A percentile compares a stretch with the other conserved stretches of the same genome.
Evolutionary conservation across 2,797 vertebrate genomes (phyloP).

Genomic region (Rhincodon typus): DNA sequence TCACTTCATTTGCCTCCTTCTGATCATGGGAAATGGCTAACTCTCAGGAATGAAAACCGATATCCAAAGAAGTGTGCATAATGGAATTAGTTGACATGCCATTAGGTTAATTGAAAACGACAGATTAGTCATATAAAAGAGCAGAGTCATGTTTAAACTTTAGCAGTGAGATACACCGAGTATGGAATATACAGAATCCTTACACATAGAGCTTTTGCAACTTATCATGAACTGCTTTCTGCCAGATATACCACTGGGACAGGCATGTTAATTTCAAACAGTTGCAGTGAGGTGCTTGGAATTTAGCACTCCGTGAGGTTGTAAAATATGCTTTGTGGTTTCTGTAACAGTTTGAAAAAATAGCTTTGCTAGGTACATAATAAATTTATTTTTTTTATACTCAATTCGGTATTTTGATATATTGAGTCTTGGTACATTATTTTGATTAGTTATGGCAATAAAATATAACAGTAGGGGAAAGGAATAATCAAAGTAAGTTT

Average conservation of each 20-base stretch:
- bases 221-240: slow-evolving; percentile 54
- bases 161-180: not conserved
- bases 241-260: slow-evolving; percentile 55
- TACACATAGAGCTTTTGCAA: slow-evolving; percentile 46
- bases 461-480: slow-evolving; percentile 46
- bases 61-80: slow-evolving; percentile 19
- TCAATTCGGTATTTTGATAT: slow-evolving; percentile 50
- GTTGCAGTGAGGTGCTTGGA: slow-evolving; percentile 49
- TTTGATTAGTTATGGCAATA: slow-evolving; percentile 45
- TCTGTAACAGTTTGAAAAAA: slow-evolving; percentile 48
- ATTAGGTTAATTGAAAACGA: slow-evolving; percentile 36
- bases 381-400: slow-evolving; percentile 51
- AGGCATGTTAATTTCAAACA: slow-evolving; percentile 72
- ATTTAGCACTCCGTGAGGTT: slow-evolving; percentile 46
- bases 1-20: not conserved
- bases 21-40: slow-evolving; percentile 33
- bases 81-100: slow-evolving; percentile 35
- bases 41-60: not conserved
- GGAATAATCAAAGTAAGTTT: slow-evolving; percentile 42
- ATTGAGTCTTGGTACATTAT: slow-evolving; percentile 46
- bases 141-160: not conserved
- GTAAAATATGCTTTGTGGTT: slow-evolving; percentile 45
- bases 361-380: slow-evolving; percentile 49
- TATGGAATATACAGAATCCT: slow-evolving; percentile 40
- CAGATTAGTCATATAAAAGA: slow-evolving; percentile 37